phyloP scores from a whole-genome alignment of 1,140 invertebrate genomes.

The Antheraea mylitta region DNA sequence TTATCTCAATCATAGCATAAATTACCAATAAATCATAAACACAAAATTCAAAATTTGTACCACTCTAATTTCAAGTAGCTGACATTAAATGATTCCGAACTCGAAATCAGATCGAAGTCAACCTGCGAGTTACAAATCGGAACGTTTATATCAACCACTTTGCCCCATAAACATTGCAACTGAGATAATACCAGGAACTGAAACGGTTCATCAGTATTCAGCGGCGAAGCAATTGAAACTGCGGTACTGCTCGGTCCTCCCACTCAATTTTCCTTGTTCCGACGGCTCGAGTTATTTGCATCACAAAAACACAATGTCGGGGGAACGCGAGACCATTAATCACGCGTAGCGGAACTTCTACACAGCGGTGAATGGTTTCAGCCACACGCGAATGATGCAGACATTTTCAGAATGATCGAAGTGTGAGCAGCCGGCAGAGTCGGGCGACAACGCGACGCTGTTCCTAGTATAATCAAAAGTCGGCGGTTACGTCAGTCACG shows the following conservation, averaged over 20 bases:
- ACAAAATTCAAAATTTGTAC: no score
- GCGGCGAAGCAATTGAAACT: slow-evolving; percentile 71
- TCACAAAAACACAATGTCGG: slow-evolving; percentile 76
- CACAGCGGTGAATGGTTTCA: slow-evolving; percentile 59
- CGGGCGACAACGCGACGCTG: slow-evolving; percentile 20
- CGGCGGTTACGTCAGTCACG: slow-evolving; percentile 22
- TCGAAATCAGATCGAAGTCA: slow-evolving; percentile 8
- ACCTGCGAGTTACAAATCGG: slow-evolving; percentile 22
- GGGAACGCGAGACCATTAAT: slow-evolving; percentile 72
- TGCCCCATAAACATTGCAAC: slow-evolving; percentile 49
- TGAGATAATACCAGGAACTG: slow-evolving; percentile 55
- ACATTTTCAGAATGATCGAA: slow-evolving; percentile 57
- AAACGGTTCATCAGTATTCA: slow-evolving; percentile 75
- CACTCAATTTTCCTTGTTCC: slow-evolving; percentile 74
- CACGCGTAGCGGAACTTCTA: slow-evolving; percentile 65
- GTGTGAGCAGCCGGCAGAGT: slow-evolving; percentile 13
- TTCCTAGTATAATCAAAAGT: slow-evolving; percentile 19
- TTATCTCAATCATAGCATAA: no score
- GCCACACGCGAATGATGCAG: slow-evolving; percentile 69
- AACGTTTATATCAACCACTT: slow-evolving; percentile 37
- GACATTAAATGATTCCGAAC: not conserved
- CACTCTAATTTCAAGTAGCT: no score
- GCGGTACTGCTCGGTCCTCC: slow-evolving; percentile 64
- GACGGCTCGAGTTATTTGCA: slow-evolving; percentile 73
- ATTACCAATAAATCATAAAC: no score